A percentile compares a stretch with the other conserved stretches of the same genome.
Conservation (phyloP, 2,113 vertebrate species). For the Phaethornis superciliosus region DNA sequence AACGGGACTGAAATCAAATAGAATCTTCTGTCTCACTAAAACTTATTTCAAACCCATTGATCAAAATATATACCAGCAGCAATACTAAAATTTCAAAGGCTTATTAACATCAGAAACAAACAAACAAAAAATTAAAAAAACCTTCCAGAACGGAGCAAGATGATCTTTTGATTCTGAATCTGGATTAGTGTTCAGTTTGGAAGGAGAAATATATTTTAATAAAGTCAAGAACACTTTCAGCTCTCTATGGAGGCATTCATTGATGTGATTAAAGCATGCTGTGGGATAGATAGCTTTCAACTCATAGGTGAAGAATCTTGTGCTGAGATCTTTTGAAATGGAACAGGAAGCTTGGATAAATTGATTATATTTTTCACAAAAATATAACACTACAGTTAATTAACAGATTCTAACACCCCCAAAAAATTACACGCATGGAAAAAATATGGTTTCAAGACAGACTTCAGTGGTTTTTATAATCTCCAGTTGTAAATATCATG, state of each 20-base stretch:
- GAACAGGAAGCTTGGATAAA: conserved; percentile 47
- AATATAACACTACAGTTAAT: not conserved
- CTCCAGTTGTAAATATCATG: not conserved
- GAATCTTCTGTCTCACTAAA: not conserved
- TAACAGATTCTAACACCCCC: not conserved
- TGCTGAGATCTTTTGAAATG: conserved; percentile 50
- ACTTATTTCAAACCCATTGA: conserved; percentile 15
- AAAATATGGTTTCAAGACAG: not conserved
- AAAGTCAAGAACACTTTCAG: conserved; percentile 42
- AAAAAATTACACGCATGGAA: not conserved
- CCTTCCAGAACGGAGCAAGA: not conserved
- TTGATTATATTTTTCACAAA: not conserved
- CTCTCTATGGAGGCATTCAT: conserved; percentile 2
- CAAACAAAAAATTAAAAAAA: not conserved
- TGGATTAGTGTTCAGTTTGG: conserved; percentile 50
- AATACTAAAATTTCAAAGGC: conserved; percentile 10
- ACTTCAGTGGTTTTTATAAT: not conserved
- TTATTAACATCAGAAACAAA: conserved; percentile 47
- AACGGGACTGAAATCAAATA: not conserved
- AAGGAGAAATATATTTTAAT: conserved; percentile 6
- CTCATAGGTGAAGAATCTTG: conserved; percentile 46
- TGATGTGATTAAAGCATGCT: conserved; percentile 62
- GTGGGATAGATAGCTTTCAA: conserved; percentile 46
- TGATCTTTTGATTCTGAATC: conserved; percentile 48
- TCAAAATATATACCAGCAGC: conserved; percentile 34